phyloP scores from a whole-genome alignment of 2,113 vertebrate genomes.

The Suncus etruscus region DNA sequence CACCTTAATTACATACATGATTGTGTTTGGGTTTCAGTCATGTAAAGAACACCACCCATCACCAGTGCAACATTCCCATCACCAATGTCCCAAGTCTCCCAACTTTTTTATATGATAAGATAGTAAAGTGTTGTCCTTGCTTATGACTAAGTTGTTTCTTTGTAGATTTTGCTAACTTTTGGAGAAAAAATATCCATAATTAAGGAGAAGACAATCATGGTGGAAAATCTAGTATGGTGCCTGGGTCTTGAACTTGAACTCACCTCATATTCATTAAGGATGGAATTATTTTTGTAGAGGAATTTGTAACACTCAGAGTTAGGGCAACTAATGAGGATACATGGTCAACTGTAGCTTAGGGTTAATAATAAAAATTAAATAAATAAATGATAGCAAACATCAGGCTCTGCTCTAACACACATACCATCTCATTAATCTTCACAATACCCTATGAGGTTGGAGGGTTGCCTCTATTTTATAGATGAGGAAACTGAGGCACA shows the following conservation, averaged over 20 bases:
- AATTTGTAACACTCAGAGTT: conserved; percentile 15
- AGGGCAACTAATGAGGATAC: conserved; percentile 1
- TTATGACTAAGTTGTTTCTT: neutral
- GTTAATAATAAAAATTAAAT: neutral
- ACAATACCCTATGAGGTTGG: neutral
- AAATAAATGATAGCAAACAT: neutral
- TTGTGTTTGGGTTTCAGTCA: too few species aligned
- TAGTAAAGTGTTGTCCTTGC: neutral
- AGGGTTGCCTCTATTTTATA: neutral
- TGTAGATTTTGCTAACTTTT: neutral
- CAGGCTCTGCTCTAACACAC: neutral
- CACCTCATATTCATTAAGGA: neutral
- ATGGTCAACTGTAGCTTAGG: neutral
- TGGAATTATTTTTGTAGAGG: neutral
- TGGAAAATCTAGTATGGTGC: neutral
- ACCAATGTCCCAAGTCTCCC: too few species aligned
- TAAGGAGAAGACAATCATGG: neutral
- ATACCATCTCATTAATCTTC: neutral
- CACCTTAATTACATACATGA: too few species aligned
- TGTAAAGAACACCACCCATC: too few species aligned
- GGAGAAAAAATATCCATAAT: neutral
- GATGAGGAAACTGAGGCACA: neutral
- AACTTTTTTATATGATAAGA: neutral
- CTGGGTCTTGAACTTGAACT: neutral
- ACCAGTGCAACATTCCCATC: too few species aligned